phyloP scores from a whole-genome alignment of 1,140 invertebrate species.

The Asobara japonica region DNA sequence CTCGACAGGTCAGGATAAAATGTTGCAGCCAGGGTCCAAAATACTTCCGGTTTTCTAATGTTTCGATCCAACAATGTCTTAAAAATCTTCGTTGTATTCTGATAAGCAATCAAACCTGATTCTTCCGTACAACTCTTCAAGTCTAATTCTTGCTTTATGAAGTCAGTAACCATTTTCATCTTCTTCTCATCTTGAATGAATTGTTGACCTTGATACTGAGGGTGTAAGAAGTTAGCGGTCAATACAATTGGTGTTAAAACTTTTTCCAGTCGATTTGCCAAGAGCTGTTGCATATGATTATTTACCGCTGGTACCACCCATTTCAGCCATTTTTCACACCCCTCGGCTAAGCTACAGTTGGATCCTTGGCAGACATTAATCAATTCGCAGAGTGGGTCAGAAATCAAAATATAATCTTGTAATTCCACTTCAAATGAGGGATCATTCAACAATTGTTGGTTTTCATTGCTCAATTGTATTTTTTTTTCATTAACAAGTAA shows the following conservation, averaged over 20 bases:
- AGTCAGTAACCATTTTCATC: too few species aligned
- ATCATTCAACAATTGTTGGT: background rate
- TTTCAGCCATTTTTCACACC: conserved; percentile 20
- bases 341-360: conserved; percentile 17
- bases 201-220: background rate
- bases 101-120: background rate
- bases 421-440: conserved; percentile 16
- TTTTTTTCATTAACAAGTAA: background rate
- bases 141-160: too few species aligned
- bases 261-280: conserved; percentile 16
- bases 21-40: background rate
- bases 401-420: conserved; percentile 14
- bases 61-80: background rate
- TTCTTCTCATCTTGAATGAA: background rate
- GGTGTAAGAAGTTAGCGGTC: conserved; percentile 28
- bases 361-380: conserved; percentile 27
- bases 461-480: background rate
- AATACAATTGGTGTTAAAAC: conserved; percentile 14
- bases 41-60: background rate
- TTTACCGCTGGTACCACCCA: background rate
- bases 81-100: background rate
- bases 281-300: background rate
- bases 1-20: background rate
- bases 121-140: too few species aligned
- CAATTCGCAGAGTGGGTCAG: conserved; percentile 21